phyloP scores from a whole-genome alignment of 2,888 invertebrate genomes.

The Marasmarcha lunaedactyla region DNA sequence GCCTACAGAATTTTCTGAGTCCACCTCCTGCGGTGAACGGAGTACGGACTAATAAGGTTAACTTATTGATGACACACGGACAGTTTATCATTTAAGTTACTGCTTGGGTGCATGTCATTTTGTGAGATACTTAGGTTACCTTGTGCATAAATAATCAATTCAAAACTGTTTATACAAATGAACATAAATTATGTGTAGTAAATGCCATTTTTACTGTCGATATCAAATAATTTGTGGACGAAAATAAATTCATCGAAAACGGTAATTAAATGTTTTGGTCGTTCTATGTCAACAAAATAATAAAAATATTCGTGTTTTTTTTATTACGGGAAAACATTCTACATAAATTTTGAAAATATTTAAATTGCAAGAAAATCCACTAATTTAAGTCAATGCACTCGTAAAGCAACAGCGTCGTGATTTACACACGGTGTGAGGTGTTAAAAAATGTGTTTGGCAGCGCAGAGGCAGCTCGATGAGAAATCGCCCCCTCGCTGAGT shows the following conservation, averaged over 20 bases:
- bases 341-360: too few relatives aligned
- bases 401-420: constrained; percentile 53
- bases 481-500: constrained; percentile 66
- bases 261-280: not conserved
- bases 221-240: not conserved
- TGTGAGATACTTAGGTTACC: not conserved
- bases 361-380: not conserved
- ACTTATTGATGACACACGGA: constrained; percentile 45
- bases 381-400: constrained; percentile 35
- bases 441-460: constrained; percentile 66
- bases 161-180: too few relatives aligned
- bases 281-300: too few relatives aligned
- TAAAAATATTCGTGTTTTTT: too few relatives aligned
- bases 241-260: not conserved
- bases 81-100: constrained; percentile 37
- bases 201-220: not conserved
- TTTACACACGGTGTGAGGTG: constrained; percentile 57
- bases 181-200: too few relatives aligned
- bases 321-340: too few relatives aligned
- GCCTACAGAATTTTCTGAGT: not conserved
- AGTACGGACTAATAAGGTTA: constrained; percentile 47
- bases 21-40: constrained; percentile 32
- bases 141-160: constrained; percentile 2
- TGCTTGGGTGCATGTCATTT: constrained; percentile 10
- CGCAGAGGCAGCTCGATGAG: constrained; percentile 54